phyloP scores from a whole-genome alignment of 2,888 invertebrate species.

The Dolomedes plantarius region DNA sequence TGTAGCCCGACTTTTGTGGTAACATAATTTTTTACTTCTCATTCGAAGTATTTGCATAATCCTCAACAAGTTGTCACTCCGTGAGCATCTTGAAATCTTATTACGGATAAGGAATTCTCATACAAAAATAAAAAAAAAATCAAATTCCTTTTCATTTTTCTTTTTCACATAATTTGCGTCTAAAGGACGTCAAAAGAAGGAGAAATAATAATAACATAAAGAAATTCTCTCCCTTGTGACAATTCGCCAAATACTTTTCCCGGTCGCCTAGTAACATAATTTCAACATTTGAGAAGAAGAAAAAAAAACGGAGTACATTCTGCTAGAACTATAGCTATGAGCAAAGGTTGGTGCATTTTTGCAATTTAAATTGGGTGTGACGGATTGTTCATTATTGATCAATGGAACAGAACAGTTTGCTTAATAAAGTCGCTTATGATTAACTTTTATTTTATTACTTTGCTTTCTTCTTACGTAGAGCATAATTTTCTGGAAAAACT shows the following conservation, averaged over 20 bases:
- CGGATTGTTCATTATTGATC: neutral
- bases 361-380: constrained; percentile 6
- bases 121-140: neutral
- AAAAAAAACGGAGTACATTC: neutral
- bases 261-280: neutral
- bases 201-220: neutral
- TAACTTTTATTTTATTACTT: too few relatives aligned
- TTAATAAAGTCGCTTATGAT: too few relatives aligned
- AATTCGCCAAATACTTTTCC: neutral
- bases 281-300: neutral
- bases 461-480: too few relatives aligned
- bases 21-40: neutral
- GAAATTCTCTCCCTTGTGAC: neutral
- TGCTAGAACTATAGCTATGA: neutral
- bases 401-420: neutral
- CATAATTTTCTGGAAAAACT: too few relatives aligned
- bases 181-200: neutral
- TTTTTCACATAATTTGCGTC: neutral
- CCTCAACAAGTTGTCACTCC: constrained; percentile 1
- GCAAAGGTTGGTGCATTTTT: neutral
- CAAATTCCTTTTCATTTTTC: neutral
- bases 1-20: neutral
- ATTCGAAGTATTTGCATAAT: neutral
- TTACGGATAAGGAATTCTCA: neutral
- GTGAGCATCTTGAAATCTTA: neutral